Conservation (phyloP, 2,113 vertebrate species). For the Macrotus californicus region DNA sequence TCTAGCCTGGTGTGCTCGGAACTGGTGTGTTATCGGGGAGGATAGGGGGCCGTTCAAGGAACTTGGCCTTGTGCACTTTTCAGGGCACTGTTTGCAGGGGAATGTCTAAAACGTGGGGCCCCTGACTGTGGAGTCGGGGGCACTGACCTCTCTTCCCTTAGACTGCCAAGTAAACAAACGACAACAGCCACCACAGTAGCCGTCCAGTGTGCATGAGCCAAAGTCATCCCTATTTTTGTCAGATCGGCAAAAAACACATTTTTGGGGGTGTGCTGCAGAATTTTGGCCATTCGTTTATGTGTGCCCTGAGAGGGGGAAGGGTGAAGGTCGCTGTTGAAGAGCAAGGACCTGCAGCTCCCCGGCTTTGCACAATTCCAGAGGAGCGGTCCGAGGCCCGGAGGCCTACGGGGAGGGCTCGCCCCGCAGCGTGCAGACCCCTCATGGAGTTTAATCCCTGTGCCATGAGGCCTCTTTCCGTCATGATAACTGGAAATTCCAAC, state of each 20-base stretch:
- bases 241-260: not conserved
- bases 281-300: not conserved
- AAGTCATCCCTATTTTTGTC: not conserved
- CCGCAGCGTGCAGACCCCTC: not conserved
- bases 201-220: not conserved
- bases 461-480: not conserved
- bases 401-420: not conserved
- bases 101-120: not conserved
- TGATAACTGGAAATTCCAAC: not conserved
- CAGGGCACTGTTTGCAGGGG: not conserved
- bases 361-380: not conserved
- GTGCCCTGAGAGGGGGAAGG: not conserved
- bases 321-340: not conserved
- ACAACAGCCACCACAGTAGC: not conserved
- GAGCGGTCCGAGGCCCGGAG: not conserved
- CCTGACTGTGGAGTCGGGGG: not conserved
- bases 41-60: not conserved
- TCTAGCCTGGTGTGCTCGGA: not conserved
- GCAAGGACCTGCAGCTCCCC: not conserved
- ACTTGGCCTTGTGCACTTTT: not conserved
- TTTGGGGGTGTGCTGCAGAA: not conserved
- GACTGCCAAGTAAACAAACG: not conserved
- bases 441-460: not conserved
- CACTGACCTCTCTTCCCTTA: not conserved
- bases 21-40: not conserved